Evolutionary conservation across 2,113 vertebrate species (phyloP).

Genomic region (Ailurus styani): DNA sequence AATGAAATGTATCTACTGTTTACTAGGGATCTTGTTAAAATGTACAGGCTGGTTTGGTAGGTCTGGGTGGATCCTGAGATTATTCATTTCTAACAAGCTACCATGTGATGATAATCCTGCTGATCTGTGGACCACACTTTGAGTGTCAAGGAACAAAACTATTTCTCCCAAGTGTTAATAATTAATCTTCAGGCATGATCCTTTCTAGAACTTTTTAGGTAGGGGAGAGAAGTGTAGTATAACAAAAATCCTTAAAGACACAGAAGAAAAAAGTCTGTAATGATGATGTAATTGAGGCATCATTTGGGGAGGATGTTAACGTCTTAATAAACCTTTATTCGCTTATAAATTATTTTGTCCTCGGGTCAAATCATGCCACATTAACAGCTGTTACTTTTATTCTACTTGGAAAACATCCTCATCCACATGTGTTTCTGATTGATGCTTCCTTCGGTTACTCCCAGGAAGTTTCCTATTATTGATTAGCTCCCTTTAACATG

Average conservation of each 20-base stretch:
- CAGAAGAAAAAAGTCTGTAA: neutral
- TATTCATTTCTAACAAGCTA: neutral
- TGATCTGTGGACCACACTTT: neutral
- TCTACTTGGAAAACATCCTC: neutral
- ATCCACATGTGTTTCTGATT: neutral
- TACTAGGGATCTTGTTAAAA: neutral
- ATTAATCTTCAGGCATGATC: neutral
- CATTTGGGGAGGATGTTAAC: neutral
- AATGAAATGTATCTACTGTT: neutral
- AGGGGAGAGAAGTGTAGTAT: neutral
- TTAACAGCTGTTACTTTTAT: neutral
- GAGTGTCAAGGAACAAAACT: neutral
- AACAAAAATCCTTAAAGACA: slow-evolving; percentile 7
- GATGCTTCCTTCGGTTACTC: neutral
- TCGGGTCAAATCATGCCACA: neutral
- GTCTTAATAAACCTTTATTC: neutral
- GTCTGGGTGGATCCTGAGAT: neutral
- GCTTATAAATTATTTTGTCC: slow-evolving; percentile 8
- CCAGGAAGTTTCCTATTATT: neutral
- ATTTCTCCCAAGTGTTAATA: neutral
- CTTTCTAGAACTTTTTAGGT: neutral
- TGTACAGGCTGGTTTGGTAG: accelerated
- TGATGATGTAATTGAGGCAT: neutral
- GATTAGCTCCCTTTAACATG: neutral
- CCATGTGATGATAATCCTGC: neutral